Evolutionary conservation across 2,888 invertebrate species (phyloP).

Genomic region (Thera obeliscata): DNA sequence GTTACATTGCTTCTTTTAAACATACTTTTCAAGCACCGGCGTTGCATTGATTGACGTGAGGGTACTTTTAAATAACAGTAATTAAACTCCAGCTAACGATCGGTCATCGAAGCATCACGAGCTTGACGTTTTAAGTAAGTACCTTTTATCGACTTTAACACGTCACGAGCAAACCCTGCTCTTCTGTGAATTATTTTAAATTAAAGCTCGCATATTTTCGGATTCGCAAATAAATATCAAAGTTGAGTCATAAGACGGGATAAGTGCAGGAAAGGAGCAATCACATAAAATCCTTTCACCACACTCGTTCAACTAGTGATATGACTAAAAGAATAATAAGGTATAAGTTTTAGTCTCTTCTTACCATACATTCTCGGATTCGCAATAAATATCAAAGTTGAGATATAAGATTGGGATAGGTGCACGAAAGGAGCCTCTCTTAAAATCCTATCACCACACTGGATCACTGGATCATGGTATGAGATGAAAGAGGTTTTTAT

Average conservation of each 20-base stretch:
- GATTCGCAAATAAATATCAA: not conserved
- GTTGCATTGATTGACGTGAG: slow-evolving; percentile 65
- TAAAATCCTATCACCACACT: not conserved
- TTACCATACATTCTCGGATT: too few species aligned
- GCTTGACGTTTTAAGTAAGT: slow-evolving; percentile 63
- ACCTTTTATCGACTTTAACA: slow-evolving; percentile 43
- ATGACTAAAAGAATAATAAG: too few species aligned
- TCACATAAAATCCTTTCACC: too few species aligned
- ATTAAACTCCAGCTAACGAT: slow-evolving; percentile 68
- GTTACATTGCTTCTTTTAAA: not conserved
- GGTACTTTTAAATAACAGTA: slow-evolving; percentile 74
- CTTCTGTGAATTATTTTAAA: not conserved
- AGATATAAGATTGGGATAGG: too few species aligned
- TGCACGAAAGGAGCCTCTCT: too few species aligned
- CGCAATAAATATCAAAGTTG: too few species aligned
- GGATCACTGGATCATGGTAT: too few species aligned
- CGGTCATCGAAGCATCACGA: slow-evolving; percentile 63
- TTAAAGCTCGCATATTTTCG: not conserved
- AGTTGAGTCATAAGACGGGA: not conserved
- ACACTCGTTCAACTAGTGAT: too few species aligned
- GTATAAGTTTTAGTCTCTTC: too few species aligned
- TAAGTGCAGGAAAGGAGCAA: too few species aligned
- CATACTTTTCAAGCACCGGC: slow-evolving; percentile 47
- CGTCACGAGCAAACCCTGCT: slow-evolving; percentile 37
- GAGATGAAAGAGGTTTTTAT: not conserved